Percentiles rank a stretch among this genome's conserved stretches.
These are phyloP conservation scores for Morelia viridis DNA, from an alignment of 2,797 vertebrate species.

Conservation along the genomic window DNA sequence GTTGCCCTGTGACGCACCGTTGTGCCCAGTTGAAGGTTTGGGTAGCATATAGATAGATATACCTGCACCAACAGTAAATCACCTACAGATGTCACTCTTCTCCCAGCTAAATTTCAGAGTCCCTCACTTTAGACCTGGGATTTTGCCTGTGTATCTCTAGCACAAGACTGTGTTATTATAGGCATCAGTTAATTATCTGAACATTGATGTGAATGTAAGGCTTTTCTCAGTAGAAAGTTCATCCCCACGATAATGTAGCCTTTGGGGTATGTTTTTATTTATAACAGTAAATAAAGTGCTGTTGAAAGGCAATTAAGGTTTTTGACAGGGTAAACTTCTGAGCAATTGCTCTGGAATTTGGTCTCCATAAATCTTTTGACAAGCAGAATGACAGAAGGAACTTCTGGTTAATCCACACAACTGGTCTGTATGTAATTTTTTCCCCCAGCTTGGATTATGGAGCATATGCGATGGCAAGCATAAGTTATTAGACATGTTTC, in stretches of 20 bases:
- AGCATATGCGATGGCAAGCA: not conserved
- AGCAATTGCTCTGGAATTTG: conserved; percentile 8
- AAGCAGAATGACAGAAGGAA: not conserved
- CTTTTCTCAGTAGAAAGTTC: conserved; percentile 14
- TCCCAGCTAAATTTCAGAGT: not conserved
- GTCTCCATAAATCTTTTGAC: conserved; percentile 12
- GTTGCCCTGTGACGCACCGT: too few relatives aligned
- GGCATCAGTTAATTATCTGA: conserved; percentile 17
- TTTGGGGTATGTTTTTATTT: conserved; percentile 13
- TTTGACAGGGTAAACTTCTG: not conserved
- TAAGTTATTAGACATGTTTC: not conserved
- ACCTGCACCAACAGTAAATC: not conserved
- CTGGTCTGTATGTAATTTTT: not conserved
- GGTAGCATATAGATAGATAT: not conserved
- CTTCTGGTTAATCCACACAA: not conserved
- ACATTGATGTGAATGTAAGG: conserved; percentile 1
- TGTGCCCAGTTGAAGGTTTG: too few relatives aligned
- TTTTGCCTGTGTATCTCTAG: not conserved
- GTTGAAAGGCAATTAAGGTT: conserved; percentile 26
- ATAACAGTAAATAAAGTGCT: conserved; percentile 22
- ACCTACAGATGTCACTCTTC: not conserved
- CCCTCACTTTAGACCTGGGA: not conserved
- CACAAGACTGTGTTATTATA: conserved; percentile 1
- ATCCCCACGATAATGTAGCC: not conserved
- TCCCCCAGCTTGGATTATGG: not conserved